Percentiles rank a stretch among this genome's conserved stretches.
Evolutionary conservation across 2,797 vertebrate species (phyloP).

Genomic region (Crocodylus rhombifer): DNA sequence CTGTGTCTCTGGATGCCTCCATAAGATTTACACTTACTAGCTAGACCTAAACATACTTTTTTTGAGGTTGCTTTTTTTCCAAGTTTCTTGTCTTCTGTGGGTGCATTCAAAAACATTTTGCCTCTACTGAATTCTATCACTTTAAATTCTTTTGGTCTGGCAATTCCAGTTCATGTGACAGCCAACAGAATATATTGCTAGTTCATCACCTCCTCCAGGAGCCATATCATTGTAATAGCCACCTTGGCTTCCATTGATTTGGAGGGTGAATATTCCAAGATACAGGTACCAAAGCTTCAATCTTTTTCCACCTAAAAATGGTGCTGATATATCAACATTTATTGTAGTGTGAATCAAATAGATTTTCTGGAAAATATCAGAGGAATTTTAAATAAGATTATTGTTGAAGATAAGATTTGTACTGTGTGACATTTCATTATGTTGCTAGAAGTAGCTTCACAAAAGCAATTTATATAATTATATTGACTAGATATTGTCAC

Average conservation of each 20-base stretch:
- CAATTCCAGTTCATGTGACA: neutral
- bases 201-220: neutral
- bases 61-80: neutral
- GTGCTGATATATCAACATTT: neutral
- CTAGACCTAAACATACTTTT: neutral
- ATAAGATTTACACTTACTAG: conserved; percentile 8
- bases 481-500: neutral
- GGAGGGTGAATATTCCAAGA: neutral
- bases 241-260: accelerated
- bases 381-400: neutral
- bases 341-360: neutral
- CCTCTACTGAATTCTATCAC: too few species aligned
- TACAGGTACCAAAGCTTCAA: neutral
- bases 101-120: too few species aligned
- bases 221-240: neutral
- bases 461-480: neutral
- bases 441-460: neutral
- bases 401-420: neutral
- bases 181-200: neutral
- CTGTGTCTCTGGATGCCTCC: neutral
- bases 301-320: neutral
- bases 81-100: too few species aligned
- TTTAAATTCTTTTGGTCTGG: neutral
- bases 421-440: neutral
- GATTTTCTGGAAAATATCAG: neutral